Base-by-base conservation (phyloP, 2,113 vertebrate genomes). In the Shinisaurus crocodilurus region DNA sequence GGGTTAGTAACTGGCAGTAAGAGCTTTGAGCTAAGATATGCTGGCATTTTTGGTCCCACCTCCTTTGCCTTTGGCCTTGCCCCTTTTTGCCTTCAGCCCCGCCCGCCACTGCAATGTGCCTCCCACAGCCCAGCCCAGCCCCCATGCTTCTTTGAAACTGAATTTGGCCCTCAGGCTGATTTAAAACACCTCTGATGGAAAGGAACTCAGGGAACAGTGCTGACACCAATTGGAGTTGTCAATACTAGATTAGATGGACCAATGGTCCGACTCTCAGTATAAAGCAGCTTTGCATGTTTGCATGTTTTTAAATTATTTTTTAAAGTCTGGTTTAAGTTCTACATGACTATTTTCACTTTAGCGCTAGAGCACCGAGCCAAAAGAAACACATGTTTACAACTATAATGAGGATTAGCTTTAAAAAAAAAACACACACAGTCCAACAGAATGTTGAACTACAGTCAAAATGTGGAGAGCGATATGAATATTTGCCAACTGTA, bases 361-460 rank as follows among this genome's bases (percentile, higher is more conserved):
- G 92, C 93, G 82, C 94, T 29, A 8, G 74, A 94, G 54, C 91
- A 50, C 0, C 0, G 88, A 86, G 93, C 95, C 95, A 96, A 96
- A 96, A 96, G 96, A 96, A 96, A 96, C 96, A 96, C 93, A 95
- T 95, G 96, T 95, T 96, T 96, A 96, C 94, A 95, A 65, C 94
- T 93, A 96, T 94, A 96, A 96, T 94, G 93, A 96, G 95, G 93
- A 96, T 96, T 96, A 96, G 91, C 88, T 90, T 94, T 93, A 91
- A 88, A 90, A 95, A 91, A 94, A 45, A 81, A 1, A 69, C 54
- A 76, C 7, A 79, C 43, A 79, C 18, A n/a, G 2, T 25, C 63
- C 89, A 79, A 50, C 20, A 67, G 94, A 95, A 94, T 94, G 93
- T 90, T 95, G 96, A 96, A 94, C 94, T 92, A 91, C 45, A 75